Evolutionary conservation across 1,140 invertebrate genomes (phyloP).

Genomic region (Neoseiulus cucumeris): DNA sequence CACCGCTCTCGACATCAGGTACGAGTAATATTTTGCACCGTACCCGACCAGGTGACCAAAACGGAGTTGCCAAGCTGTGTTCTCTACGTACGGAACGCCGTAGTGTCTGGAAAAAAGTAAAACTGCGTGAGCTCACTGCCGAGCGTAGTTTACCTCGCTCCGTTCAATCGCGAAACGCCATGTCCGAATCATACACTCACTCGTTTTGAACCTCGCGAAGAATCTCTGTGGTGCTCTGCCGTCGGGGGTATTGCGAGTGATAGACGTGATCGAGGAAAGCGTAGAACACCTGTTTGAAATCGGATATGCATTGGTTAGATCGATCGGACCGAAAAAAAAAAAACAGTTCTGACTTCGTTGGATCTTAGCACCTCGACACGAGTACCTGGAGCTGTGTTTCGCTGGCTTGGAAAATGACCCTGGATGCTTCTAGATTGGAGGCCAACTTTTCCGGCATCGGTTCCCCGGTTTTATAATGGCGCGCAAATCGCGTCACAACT

Average conservation of each 20-base stretch:
- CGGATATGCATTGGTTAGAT: too few species aligned
- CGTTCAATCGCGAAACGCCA: too few species aligned
- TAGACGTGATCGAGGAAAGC: constrained; percentile 71
- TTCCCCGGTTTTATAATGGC: constrained; percentile 72
- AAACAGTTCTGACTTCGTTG: too few species aligned
- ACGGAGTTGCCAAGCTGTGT: constrained; percentile 70
- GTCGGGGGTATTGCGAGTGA: constrained; percentile 34
- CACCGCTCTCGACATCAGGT: constrained; percentile 76
- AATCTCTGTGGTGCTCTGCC: constrained; percentile 43
- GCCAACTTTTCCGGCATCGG: constrained; percentile 54
- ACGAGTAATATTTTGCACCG: constrained; percentile 94
- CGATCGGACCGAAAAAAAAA: too few species aligned
- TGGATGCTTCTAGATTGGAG: constrained; percentile 53
- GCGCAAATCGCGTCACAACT: constrained; percentile 63
- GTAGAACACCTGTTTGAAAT: constrained; percentile 39
- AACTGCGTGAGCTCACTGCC: not conserved
- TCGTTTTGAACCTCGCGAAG: constrained; percentile 52
- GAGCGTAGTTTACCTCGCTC: too few species aligned
- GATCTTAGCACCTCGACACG: too few species aligned
- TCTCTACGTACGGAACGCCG: not conserved
- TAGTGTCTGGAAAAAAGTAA: not conserved
- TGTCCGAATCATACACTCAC: constrained; percentile 45
- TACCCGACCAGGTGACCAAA: constrained; percentile 94
- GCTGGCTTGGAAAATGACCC: constrained; percentile 61
- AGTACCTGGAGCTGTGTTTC: constrained; percentile 77